Base-by-base conservation (phyloP, 1,140 invertebrate species). In the Drosophila virilis region DNA sequence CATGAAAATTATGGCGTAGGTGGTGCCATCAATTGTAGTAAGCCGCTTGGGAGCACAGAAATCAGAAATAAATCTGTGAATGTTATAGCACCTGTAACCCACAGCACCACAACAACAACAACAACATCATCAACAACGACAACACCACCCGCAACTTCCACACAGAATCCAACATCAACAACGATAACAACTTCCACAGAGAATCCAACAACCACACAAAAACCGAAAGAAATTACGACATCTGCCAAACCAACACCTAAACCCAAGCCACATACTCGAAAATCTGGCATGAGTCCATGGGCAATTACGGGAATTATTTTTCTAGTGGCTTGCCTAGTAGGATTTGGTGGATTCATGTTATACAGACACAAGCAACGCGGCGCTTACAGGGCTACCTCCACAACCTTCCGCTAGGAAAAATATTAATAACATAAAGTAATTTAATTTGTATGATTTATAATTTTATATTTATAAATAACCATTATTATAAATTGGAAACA, bases 261-360 rank as follows among this genome's bases (percentile, higher is more conserved):
- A 12, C 59, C 33, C 38, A 17, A 6, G 8, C 17, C 15, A 8
- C n/a, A 22, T 0, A 40, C 62, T 3, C 0, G 1, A 9, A 46
- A 37, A 22, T 17, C 62, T n/a, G 32, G 15, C 33, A n/a, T 65
- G 32, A 55, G 40, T 6, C 1, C 1, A 6, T 65, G 62, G 62
- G 8, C 51, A 0, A 37, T 65, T 4, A 35, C 50, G 5, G 32
- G 10, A 13, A 28, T 55, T 13, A 54, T 65, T 43, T 0, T 54
- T 0, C 32, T 65, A 13, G 32, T 54, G 10, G 15, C 40, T 0
- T 7, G 13, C 40, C 2, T 65, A 3, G 2, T 13, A 1, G 40
- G 40, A 10, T 50, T 55, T 4, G 38, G 32, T 15, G 62, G 28
- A 13, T 65, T 35, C 17, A 37, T 13, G 10, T 6, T 55, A 5